Conservation (phyloP, 2,888 invertebrate genomes). For the Synanthedon formicaeformis region DNA sequence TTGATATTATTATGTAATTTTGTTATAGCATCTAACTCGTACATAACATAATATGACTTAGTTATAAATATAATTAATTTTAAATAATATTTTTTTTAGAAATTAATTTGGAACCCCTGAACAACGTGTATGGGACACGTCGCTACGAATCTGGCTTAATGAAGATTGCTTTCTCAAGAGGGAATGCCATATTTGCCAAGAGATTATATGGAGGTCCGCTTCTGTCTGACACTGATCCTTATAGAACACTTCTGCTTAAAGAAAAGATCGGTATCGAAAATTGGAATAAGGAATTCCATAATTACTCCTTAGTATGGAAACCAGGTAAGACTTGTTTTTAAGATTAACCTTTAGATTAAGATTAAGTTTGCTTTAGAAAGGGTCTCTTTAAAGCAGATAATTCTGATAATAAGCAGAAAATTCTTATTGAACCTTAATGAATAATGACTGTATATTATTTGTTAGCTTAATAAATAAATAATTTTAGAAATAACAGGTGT, state of each 20-base stretch:
- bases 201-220: constrained; percentile 49
- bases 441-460: too few species aligned
- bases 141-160: constrained; percentile 78
- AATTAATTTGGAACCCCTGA: constrained; percentile 75
- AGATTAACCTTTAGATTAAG: background rate
- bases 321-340: constrained; percentile 37
- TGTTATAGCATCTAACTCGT: too few species aligned
- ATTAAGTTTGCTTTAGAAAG: background rate
- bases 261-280: constrained; percentile 47
- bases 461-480: too few species aligned
- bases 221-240: constrained; percentile 49
- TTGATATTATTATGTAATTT: too few species aligned
- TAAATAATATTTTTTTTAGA: constrained; percentile 47
- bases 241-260: constrained; percentile 40
- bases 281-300: constrained; percentile 76
- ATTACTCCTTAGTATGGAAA: constrained; percentile 77
- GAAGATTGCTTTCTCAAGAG: constrained; percentile 77
- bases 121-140: constrained; percentile 72
- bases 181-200: constrained; percentile 65
- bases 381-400: too few species aligned
- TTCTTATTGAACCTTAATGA: too few species aligned
- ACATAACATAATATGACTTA: too few species aligned
- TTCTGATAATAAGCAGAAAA: too few species aligned
- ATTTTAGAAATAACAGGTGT: too few species aligned
- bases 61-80: too few species aligned